These are phyloP conservation scores for Lucilia sericata DNA, from an alignment of 1,140 invertebrate species.

Conservation along the genomic window DNA sequence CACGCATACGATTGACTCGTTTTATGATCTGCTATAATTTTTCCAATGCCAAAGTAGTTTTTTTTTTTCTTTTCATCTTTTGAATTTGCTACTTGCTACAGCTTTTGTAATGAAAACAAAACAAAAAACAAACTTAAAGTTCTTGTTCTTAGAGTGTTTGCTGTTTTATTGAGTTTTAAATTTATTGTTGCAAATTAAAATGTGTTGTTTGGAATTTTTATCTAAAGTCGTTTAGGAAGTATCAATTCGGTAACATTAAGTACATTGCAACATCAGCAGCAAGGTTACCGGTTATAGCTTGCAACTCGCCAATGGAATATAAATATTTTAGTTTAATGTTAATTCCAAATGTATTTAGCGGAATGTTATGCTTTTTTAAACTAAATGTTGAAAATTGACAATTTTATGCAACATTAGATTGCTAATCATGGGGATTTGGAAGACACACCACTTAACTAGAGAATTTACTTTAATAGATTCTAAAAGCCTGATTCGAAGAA, in stretches of 20 bases:
- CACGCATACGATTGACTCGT: conserved; percentile 56
- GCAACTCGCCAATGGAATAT: too few species aligned
- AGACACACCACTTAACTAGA: too few species aligned
- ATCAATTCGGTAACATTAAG: background rate
- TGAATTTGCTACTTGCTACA: background rate
- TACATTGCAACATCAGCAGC: background rate
- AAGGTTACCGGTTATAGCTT: background rate
- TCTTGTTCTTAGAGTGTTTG: conserved; percentile 42
- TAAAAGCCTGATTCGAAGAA: too few species aligned
- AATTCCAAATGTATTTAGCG: too few species aligned
- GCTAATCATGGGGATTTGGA: too few species aligned
- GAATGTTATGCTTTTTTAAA: too few species aligned
- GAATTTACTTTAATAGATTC: too few species aligned
- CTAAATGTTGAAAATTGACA: too few species aligned
- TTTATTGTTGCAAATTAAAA: conserved; percentile 66
- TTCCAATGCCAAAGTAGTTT: conserved; percentile 36
- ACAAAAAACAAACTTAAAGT: background rate
- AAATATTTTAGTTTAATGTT: too few species aligned
- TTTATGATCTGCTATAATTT: conserved; percentile 46
- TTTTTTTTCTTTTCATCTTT: background rate
- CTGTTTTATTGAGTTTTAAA: conserved; percentile 49
- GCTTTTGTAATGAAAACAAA: background rate
- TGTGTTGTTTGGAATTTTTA: conserved; percentile 58
- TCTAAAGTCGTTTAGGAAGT: conserved; percentile 38
- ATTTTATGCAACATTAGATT: too few species aligned